A percentile compares a stretch with the other conserved stretches of the same genome.
Evolutionary conservation across 1,140 invertebrate species (phyloP).

Genomic region (Heliothis virescens): DNA sequence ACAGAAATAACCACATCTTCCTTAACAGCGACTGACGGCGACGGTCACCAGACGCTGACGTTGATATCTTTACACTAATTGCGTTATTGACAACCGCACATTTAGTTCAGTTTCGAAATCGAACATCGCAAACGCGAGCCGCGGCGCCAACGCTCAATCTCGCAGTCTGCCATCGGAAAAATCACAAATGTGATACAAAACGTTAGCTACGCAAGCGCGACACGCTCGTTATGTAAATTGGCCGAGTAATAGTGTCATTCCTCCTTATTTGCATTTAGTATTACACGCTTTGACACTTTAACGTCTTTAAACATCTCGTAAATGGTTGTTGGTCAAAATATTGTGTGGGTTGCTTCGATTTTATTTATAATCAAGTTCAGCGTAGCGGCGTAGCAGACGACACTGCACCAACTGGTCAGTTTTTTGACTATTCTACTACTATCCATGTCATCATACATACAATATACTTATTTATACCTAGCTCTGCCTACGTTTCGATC

Average conservation of each 20-base stretch:
- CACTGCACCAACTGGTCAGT: constrained; percentile 13
- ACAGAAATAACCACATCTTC: constrained; percentile 82
- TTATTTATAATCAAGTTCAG: constrained; percentile 9
- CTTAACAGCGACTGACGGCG: constrained; percentile 68
- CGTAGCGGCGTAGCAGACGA: not conserved
- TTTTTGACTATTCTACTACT: not conserved
- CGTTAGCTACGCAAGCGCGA: constrained; percentile 21
- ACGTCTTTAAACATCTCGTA: constrained; percentile 17
- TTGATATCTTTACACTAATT: constrained; percentile 84
- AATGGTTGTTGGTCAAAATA: constrained; percentile 21
- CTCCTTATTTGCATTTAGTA: constrained; percentile 60
- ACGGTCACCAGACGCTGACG: constrained; percentile 73
- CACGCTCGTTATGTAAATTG: constrained; percentile 63
- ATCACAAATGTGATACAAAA: constrained; percentile 11
- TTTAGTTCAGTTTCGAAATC: constrained; percentile 72
- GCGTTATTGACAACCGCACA: constrained; percentile 81
- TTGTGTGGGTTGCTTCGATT: constrained; percentile 1
- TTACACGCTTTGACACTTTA: constrained; percentile 52
- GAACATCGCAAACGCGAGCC: constrained; percentile 16
- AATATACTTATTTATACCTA: too few relatives aligned
- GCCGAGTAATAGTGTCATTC: constrained; percentile 46
- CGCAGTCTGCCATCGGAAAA: constrained; percentile 5
- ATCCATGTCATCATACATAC: too few relatives aligned
- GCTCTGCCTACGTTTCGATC: not conserved
- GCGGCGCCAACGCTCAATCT: constrained; percentile 25